Evolutionary conservation across 2,797 vertebrate species (phyloP), one percentile per base, ranked within the genome.

Genomic region (Knipowitschia caucasica): DNA sequence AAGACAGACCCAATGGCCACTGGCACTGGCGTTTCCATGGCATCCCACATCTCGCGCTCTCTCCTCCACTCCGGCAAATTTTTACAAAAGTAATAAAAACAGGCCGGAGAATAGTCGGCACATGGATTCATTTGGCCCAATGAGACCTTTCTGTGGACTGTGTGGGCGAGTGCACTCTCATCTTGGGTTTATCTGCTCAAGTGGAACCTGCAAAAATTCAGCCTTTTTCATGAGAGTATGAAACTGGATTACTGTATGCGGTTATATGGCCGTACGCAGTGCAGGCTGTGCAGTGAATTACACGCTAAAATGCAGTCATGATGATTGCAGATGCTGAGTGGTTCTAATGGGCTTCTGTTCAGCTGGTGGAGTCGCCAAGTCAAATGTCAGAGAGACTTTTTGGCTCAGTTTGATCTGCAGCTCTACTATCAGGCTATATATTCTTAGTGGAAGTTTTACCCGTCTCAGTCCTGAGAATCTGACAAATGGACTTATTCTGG

Each of bases 21-120:
- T 71, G 68, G 74, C 73, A 50, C 61, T 33, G 50, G 3, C 4
- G 83, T 88, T 88, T 55, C 81, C 76, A 86, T 87, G 82, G 85
- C 56, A 85, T n/a, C 64, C 84, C 53, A 40, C 54, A 43, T 57
- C 45, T 50, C 64, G 67, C 62, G 38, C 69, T 54, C 45, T 54
- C 45, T 72, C 50, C 64, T 57, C 56, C 58, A 18, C 56, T 69
- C 59, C 53, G 46, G 49, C 15, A 18, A 36, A 14, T 39, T 43
- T 50, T 51, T 36, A 35, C 17, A 51, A 36, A 51, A 36, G 33
- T 36, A 51, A 38, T 18, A 36, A 38, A 50, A 26, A 35, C 23
- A 51, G 34, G 14, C 49, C 18, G 30, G 20, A 49, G 46, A 49
- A 49, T 49, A 33, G 12, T 11, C 21, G 46, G 9, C 46, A 49